Evolutionary conservation across 2,888 invertebrate genomes (phyloP).

Genomic region (Sthenelais limicola): DNA sequence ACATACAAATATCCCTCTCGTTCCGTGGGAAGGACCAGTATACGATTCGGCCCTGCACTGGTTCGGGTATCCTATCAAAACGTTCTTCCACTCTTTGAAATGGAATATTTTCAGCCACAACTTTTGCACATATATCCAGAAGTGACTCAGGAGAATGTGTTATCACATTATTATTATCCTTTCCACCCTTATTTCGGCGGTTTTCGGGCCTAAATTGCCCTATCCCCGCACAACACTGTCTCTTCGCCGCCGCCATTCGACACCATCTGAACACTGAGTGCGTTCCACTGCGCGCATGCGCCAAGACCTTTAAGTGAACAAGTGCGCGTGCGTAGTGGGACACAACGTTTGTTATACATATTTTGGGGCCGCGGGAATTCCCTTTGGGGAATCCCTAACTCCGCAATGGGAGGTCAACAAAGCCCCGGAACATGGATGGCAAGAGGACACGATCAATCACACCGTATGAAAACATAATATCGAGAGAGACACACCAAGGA

Average conservation of each 20-base stretch:
- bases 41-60: conserved; percentile 88
- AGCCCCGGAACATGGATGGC: conserved; percentile 34
- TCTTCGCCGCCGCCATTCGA: conserved; percentile 52
- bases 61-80: conserved; percentile 89
- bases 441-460: conserved; percentile 31
- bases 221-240: conserved; percentile 45
- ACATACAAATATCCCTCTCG: conserved; percentile 91
- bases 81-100: conserved; percentile 90
- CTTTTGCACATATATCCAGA: conserved; percentile 86
- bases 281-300: conserved; percentile 45
- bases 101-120: conserved; percentile 87
- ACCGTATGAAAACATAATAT: conserved; percentile 37
- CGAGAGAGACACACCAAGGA: conserved; percentile 22
- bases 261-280: conserved; percentile 39
- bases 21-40: conserved; percentile 92
- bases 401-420: conserved; percentile 42
- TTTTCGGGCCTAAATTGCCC: conserved; percentile 48
- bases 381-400: conserved; percentile 43
- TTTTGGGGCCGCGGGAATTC: conserved; percentile 31
- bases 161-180: conserved; percentile 30
- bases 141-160: conserved; percentile 78
- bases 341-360: conserved; percentile 22
- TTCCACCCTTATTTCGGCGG: conserved; percentile 38
- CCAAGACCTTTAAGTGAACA: conserved; percentile 44
- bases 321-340: conserved; percentile 48